Conservation (phyloP, 2,797 vertebrate species). For the Apogon hyalosoma region DNA sequence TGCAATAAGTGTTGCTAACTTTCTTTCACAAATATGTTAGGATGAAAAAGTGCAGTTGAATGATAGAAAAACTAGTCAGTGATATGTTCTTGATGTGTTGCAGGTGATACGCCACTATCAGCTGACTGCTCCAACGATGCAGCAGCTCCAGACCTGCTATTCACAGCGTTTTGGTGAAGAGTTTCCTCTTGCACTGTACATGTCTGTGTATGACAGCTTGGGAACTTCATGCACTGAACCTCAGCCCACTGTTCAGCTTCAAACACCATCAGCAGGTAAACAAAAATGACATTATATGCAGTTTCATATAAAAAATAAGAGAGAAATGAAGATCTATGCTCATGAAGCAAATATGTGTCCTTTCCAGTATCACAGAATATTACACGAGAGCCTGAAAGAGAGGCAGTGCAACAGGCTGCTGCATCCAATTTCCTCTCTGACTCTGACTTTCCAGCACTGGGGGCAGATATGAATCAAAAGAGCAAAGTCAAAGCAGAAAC, state of each 20-base stretch:
- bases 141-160: constrained; percentile 65
- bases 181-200: constrained; percentile 70
- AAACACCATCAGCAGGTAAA: constrained; percentile 56
- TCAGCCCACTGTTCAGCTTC: background rate
- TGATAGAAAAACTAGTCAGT: background rate
- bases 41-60: too few relatives aligned
- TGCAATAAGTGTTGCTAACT: too few relatives aligned
- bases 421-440: background rate
- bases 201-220: constrained; percentile 71
- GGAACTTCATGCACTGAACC: constrained; percentile 12
- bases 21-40: too few relatives aligned
- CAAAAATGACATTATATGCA: background rate
- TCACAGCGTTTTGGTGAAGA: constrained; percentile 44
- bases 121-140: constrained; percentile 54
- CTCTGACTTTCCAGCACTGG: constrained; percentile 73
- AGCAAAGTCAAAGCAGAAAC: constrained; percentile 35
- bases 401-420: background rate
- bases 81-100: constrained; percentile 30
- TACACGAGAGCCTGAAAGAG: background rate
- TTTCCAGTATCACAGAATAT: constrained; percentile 33
- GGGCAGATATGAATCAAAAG: constrained; percentile 39
- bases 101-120: constrained; percentile 68
- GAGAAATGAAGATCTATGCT: background rate
- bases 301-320: background rate
- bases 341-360: background rate